These are phyloP conservation scores for Apis laboriosa DNA, from an alignment of 1,140 invertebrate genomes.

Conservation along the genomic window DNA sequence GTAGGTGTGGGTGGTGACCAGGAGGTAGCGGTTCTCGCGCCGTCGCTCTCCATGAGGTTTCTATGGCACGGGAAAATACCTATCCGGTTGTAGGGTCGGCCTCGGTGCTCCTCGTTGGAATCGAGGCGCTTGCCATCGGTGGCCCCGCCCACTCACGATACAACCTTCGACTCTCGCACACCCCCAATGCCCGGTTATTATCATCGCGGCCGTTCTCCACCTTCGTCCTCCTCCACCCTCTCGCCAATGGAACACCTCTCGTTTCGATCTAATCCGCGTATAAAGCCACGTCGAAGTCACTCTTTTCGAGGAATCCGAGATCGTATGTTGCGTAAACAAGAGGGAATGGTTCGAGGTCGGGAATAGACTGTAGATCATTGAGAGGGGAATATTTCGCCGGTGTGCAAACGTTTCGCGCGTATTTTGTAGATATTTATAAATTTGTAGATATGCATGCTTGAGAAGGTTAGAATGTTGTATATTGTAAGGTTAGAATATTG, in stretches of 20 bases:
- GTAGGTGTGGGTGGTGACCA: conserved; percentile 38
- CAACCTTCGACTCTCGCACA: conserved; percentile 57
- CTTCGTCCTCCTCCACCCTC: background rate
- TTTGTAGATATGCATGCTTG: background rate
- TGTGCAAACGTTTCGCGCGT: background rate
- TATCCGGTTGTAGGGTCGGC: conserved; percentile 71
- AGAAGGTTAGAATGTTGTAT: too few species aligned
- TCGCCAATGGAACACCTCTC: background rate
- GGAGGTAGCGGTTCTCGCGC: conserved; percentile 65
- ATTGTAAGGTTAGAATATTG: too few species aligned
- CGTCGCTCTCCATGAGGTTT: conserved; percentile 68
- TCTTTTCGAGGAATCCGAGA: background rate
- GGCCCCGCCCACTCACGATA: conserved; percentile 71
- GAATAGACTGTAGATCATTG: background rate
- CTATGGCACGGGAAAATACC: conserved; percentile 62
- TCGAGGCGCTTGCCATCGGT: conserved; percentile 64
- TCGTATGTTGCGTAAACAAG: conserved; percentile 5
- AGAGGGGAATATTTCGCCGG: too few species aligned
- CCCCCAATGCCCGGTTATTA: conserved; percentile 53
- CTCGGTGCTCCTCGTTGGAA: conserved; percentile 68
- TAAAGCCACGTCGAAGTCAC: conserved; percentile 38
- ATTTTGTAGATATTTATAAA: too few species aligned
- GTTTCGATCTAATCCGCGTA: background rate
- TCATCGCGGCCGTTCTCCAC: conserved; percentile 26
- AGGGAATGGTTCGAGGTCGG: background rate